These are phyloP conservation scores for Megaleporinus macrocephalus DNA, from an alignment of 2,113 vertebrate genomes.

Conservation along the genomic window DNA sequence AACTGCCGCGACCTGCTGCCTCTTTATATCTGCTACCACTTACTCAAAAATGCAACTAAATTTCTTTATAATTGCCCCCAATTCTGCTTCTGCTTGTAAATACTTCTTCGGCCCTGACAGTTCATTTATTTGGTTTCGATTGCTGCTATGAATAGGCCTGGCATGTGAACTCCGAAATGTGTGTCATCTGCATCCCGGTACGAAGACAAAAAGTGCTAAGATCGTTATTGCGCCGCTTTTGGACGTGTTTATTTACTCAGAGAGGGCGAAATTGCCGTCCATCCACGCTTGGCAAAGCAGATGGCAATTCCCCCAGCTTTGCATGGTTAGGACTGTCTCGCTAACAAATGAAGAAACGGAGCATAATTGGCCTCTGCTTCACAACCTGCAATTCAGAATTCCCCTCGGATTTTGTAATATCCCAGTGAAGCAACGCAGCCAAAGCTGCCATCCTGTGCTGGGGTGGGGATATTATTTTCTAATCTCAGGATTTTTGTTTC, in stretches of 20 bases:
- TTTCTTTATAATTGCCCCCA: conserved; percentile 78
- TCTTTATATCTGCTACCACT: conserved; percentile 82
- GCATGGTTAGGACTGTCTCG: conserved; percentile 35
- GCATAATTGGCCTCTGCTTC: conserved; percentile 45
- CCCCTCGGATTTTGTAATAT: background rate
- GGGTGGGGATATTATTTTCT: background rate
- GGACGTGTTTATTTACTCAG: conserved; percentile 75
- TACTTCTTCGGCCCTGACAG: conserved; percentile 78
- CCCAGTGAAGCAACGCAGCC: background rate
- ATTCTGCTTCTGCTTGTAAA: conserved; percentile 77
- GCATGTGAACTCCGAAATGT: conserved; percentile 58
- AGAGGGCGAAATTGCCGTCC: conserved; percentile 69
- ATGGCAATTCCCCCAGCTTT: conserved; percentile 52
- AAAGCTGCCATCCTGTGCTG: background rate
- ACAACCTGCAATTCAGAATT: conserved; percentile 36
- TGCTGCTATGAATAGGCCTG: conserved; percentile 76
- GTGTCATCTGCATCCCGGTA: conserved; percentile 65
- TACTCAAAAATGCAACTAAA: conserved; percentile 79
- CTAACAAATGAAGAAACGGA: conserved; percentile 49
- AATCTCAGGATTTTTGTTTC: background rate
- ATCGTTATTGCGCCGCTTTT: conserved; percentile 67
- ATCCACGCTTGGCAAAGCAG: conserved; percentile 58
- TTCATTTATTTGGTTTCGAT: conserved; percentile 84
- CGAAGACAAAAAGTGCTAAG: conserved; percentile 61
- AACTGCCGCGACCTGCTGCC: conserved; percentile 55